phyloP scores from a whole-genome alignment of 2,888 invertebrate species.

The Rhagonycha fulva region DNA sequence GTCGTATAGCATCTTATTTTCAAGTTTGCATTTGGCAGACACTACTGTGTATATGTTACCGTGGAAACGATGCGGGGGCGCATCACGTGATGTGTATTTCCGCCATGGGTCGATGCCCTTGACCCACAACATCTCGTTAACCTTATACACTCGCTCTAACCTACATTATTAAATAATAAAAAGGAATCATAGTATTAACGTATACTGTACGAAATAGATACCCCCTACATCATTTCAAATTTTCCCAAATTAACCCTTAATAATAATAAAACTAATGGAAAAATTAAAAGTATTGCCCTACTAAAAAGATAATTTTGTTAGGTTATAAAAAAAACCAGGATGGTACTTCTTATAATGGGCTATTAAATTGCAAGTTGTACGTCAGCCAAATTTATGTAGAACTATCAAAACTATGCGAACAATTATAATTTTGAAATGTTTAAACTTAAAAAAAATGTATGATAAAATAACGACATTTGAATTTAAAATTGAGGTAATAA shows the following conservation, averaged over 20 bases:
- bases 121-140: slow-evolving; percentile 32
- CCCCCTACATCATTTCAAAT: neutral
- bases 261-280: neutral
- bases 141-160: slow-evolving; percentile 11
- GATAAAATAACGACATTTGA: neutral
- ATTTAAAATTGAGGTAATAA: neutral
- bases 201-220: neutral
- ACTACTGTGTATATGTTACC: slow-evolving; percentile 33
- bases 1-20: slow-evolving; percentile 28
- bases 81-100: slow-evolving; percentile 29
- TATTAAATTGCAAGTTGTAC: neutral
- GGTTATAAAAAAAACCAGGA: neutral
- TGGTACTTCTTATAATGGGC: neutral
- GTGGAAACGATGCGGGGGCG: slow-evolving; percentile 31
- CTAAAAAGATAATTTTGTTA: neutral
- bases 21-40: slow-evolving; percentile 30
- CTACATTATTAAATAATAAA: slow-evolving; percentile 21
- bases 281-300: neutral
- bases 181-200: neutral
- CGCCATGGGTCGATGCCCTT: slow-evolving; percentile 35
- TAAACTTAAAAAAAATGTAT: neutral
- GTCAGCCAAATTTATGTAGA: neutral
- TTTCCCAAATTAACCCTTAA: neutral
- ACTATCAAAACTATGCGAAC: neutral
- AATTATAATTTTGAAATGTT: neutral